Evolutionary conservation across 2,888 invertebrate species (phyloP).

Genomic region (Perizoma flavofasciatum): DNA sequence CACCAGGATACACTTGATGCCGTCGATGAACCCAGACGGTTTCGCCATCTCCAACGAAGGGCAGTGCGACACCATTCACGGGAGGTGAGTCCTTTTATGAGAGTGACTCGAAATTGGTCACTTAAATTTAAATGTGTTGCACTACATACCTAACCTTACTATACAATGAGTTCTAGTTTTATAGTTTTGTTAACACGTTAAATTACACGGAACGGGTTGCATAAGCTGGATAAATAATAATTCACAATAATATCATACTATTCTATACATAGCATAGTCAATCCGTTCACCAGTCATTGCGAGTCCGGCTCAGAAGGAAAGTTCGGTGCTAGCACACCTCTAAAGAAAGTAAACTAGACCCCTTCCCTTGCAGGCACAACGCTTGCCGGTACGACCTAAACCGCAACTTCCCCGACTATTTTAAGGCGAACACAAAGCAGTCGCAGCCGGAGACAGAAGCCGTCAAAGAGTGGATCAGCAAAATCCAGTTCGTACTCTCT

Average conservation of each 20-base stretch:
- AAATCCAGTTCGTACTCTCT: constrained; percentile 96
- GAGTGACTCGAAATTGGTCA: constrained; percentile 33
- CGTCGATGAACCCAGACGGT: constrained; percentile 99
- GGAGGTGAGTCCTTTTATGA: constrained; percentile 84
- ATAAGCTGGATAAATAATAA: constrained; percentile 2
- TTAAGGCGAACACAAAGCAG: constrained; percentile 93
- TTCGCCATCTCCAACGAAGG: constrained; percentile 96
- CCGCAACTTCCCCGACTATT: constrained; percentile 98
- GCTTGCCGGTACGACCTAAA: constrained; percentile 95
- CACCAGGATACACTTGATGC: constrained; percentile 98
- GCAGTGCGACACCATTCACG: constrained; percentile 93
- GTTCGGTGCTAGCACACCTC: constrained; percentile 14
- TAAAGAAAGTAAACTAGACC: constrained; percentile 18
- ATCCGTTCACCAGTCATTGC: not conserved
- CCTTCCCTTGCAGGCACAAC: constrained; percentile 86
- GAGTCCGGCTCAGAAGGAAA: constrained; percentile 17
- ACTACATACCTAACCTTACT: not conserved
- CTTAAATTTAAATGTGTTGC: not conserved
- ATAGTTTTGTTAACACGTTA: constrained; percentile 9
- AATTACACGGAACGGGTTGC: constrained; percentile 14
- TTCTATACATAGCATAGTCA: not conserved
- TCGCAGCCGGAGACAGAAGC: constrained; percentile 98
- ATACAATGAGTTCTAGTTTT: not conserved
- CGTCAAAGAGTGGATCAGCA: constrained; percentile 96
- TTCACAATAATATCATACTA: not conserved